Percentiles rank a stretch among this genome's conserved stretches.
Evolutionary conservation across 2,797 vertebrate genomes (phyloP).

Genomic region (Pampus argenteus): DNA sequence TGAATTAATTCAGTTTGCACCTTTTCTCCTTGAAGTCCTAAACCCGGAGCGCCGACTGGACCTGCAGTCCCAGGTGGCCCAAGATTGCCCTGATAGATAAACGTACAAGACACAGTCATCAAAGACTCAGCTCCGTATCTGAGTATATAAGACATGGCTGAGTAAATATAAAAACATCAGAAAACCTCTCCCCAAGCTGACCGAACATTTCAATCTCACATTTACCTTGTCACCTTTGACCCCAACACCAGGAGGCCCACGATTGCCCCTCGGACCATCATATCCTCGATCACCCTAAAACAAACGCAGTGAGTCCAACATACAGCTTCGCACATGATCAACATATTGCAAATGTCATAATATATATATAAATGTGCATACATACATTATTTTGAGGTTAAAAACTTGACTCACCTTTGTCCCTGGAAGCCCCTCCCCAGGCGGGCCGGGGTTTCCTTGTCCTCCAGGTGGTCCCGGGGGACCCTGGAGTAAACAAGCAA

Average conservation of each 20-base stretch:
- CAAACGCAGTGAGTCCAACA: not conserved
- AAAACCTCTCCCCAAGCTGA: not conserved
- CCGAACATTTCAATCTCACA: not conserved
- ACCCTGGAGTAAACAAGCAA: conserved; percentile 79
- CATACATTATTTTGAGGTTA: not conserved
- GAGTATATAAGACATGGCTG: not conserved
- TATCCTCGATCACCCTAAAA: conserved; percentile 90
- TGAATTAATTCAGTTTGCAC: conserved; percentile 65
- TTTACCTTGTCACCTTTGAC: conserved; percentile 91
- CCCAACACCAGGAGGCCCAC: conserved; percentile 81
- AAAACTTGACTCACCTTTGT: conserved; percentile 83
- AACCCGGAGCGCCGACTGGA: conserved; percentile 83
- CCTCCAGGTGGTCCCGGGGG: conserved; percentile 79
- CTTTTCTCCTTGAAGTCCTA: conserved; percentile 87
- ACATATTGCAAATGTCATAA: not conserved
- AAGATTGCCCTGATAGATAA: conserved; percentile 82
- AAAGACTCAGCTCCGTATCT: not conserved
- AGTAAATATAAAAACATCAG: not conserved
- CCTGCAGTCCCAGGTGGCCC: conserved; percentile 85
- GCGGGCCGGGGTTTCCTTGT: conserved; percentile 84
- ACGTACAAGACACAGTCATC: not conserved
- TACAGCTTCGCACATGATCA: not conserved
- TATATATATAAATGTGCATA: not conserved
- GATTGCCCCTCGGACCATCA: conserved; percentile 80
- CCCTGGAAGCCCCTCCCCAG: conserved; percentile 88